Evolutionary conservation across 2,113 vertebrate genomes (phyloP).

Genomic region (Oryzias woworae): DNA sequence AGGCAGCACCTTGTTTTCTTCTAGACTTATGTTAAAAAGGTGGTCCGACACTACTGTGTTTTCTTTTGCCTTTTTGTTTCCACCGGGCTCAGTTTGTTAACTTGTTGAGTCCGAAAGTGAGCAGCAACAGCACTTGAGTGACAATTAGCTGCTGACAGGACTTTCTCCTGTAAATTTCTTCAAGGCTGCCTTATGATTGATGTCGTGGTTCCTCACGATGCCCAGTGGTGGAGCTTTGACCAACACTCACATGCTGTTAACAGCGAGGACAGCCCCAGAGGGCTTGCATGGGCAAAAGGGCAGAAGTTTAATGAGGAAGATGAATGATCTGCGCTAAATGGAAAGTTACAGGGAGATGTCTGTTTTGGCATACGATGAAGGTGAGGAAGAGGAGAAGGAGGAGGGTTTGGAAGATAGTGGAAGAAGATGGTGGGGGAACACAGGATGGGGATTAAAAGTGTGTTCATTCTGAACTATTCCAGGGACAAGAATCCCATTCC

Average conservation of each 20-base stretch:
- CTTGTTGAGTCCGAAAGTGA: background rate
- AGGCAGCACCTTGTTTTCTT: slow-evolving; percentile 50
- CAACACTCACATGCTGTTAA: slow-evolving; percentile 32
- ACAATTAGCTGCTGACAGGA: slow-evolving; percentile 48
- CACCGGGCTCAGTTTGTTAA: background rate
- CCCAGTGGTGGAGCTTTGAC: slow-evolving; percentile 2
- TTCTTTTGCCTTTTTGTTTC: background rate
- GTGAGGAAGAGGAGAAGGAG: slow-evolving; percentile 6
- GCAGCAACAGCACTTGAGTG: slow-evolving; percentile 1
- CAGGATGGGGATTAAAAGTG: slow-evolving; percentile 77
- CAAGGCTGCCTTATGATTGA: slow-evolving; percentile 53
- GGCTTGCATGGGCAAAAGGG: slow-evolving; percentile 7
- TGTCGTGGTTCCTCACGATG: slow-evolving; percentile 24
- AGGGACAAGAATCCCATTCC: slow-evolving; percentile 75
- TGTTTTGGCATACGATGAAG: slow-evolving; percentile 26
- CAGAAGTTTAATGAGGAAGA: slow-evolving; percentile 23
- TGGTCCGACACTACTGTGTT: background rate
- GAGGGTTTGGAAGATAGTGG: slow-evolving; percentile 7
- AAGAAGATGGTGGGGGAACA: slow-evolving; percentile 62
- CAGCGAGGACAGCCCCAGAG: slow-evolving; percentile 12
- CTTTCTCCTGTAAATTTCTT: slow-evolving; percentile 10
- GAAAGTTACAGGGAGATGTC: slow-evolving; percentile 26
- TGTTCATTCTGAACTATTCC: slow-evolving; percentile 81
- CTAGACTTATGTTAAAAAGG: slow-evolving; percentile 49
- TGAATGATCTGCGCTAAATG: slow-evolving; percentile 16